Evolutionary conservation across 2,113 vertebrate genomes (phyloP).

Genomic region (Electrona antarctica): DNA sequence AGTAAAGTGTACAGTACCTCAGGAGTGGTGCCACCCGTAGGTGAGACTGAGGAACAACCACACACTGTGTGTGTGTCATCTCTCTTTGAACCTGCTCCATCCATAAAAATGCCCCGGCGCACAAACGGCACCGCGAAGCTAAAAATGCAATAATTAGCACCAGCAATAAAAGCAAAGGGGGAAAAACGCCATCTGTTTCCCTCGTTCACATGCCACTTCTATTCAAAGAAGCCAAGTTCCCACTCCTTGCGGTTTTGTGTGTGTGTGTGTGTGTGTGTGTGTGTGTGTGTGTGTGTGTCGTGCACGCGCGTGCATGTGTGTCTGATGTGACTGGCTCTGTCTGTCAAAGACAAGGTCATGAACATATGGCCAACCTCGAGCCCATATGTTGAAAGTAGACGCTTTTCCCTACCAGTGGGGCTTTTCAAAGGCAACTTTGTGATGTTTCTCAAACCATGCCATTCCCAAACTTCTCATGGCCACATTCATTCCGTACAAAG

Average conservation of each 20-base stretch:
- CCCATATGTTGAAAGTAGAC: conserved; percentile 41
- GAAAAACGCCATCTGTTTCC: background rate
- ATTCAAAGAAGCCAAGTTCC: background rate
- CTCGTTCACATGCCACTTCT: conserved; percentile 1
- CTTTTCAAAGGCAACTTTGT: conserved; percentile 69
- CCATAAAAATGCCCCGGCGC: too few relatives aligned
- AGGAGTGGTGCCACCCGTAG: conserved; percentile 31
- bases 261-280: too few relatives aligned
- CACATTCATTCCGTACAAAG: conserved; percentile 79
- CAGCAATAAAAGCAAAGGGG: background rate
- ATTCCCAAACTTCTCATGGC: conserved; percentile 75
- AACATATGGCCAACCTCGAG: conserved; percentile 36
- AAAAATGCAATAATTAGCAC: too few relatives aligned
- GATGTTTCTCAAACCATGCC: conserved; percentile 74
- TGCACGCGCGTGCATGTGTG: too few relatives aligned
- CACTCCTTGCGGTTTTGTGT: conserved; percentile 8
- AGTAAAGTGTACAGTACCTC: background rate
- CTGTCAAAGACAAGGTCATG: conserved; percentile 35
- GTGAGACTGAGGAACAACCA: conserved; percentile 17
- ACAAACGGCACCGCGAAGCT: too few relatives aligned
- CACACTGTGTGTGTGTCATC: background rate
- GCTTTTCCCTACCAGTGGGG: conserved; percentile 41
- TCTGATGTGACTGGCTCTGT: conserved; percentile 2
- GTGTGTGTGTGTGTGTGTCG: too few relatives aligned
- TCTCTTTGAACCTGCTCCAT: too few relatives aligned